phyloP scores from a whole-genome alignment of 2,888 invertebrate species.

The Eupithecia insigniata region DNA sequence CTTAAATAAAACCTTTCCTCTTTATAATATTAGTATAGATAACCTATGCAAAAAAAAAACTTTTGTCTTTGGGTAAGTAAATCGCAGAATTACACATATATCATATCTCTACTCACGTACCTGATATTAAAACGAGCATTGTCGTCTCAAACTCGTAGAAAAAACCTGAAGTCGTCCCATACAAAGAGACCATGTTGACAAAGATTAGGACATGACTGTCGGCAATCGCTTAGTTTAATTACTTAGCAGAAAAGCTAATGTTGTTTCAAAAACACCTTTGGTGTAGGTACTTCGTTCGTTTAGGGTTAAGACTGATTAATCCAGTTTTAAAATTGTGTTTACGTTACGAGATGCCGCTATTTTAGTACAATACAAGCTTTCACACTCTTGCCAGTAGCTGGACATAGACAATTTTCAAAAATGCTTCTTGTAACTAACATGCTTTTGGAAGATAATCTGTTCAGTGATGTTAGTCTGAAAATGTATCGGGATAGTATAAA shows the following conservation, averaged over 20 bases:
- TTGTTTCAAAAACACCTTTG: slow-evolving; percentile 35
- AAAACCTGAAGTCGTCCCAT: background rate
- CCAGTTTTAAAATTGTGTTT: background rate
- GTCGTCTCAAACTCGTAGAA: background rate
- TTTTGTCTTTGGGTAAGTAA: no score
- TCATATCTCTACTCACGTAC: background rate
- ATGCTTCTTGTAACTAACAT: background rate
- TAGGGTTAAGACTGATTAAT: background rate
- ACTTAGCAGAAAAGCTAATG: slow-evolving; percentile 37
- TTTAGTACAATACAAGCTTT: background rate
- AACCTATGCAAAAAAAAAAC: no score
- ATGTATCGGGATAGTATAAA: background rate
- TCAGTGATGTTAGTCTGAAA: background rate
- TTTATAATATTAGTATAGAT: no score
- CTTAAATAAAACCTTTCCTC: no score
- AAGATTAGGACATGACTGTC: slow-evolving; percentile 29
- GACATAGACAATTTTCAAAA: background rate
- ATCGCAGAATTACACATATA: background rate
- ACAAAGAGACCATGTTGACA: background rate
- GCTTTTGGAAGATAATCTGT: background rate
- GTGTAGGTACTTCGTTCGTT: slow-evolving; percentile 28
- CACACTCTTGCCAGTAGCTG: background rate
- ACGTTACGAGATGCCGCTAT: background rate
- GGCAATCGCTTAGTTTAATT: slow-evolving; percentile 27
- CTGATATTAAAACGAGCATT: background rate